Conservation (phyloP, 2,888 invertebrate species). For the Lithophane socia region DNA sequence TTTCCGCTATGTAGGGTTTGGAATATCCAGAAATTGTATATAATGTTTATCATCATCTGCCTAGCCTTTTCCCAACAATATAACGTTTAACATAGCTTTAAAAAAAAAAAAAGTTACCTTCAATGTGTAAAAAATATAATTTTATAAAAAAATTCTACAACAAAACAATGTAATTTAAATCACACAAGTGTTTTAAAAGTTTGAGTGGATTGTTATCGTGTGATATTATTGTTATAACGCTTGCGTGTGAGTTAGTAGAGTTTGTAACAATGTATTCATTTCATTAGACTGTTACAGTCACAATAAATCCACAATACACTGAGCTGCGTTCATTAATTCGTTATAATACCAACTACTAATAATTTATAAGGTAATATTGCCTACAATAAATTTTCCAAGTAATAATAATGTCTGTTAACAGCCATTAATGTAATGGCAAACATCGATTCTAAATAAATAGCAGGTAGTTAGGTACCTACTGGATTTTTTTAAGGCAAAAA, state of each 20-base stretch:
- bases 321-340: background rate
- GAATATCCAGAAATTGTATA: background rate
- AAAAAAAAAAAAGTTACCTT: background rate
- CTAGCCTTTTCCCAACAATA: too few relatives aligned
- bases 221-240: background rate
- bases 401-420: background rate
- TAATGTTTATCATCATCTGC: background rate
- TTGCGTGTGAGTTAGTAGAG: constrained; percentile 11
- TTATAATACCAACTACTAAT: background rate
- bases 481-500: background rate
- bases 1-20: background rate
- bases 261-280: constrained; percentile 17
- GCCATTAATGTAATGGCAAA: background rate
- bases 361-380: background rate
- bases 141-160: background rate
- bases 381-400: background rate
- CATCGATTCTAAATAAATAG: background rate
- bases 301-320: constrained; percentile 3
- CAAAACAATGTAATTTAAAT: background rate
- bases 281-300: constrained; percentile 7
- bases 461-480: background rate
- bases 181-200: background rate
- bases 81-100: background rate
- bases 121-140: too few relatives aligned
- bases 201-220: background rate